Conservation (phyloP, 2,797 vertebrate genomes). For the Myripristis murdjan region DNA sequence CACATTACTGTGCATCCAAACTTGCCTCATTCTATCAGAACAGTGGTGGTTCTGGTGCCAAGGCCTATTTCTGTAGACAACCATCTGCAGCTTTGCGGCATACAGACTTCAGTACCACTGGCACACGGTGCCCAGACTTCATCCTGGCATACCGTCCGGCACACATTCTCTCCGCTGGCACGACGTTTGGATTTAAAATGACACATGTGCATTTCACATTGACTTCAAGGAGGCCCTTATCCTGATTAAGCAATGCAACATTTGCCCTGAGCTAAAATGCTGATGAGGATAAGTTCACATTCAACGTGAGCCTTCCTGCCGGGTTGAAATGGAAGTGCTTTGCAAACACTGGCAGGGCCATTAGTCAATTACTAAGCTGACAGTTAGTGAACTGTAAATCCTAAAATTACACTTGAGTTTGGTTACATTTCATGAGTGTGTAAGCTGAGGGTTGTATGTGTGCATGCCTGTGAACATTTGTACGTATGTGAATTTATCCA, state of each 20-base stretch:
- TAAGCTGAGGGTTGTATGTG: background rate
- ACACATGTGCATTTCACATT: conserved; percentile 70
- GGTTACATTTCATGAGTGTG: conserved; percentile 20
- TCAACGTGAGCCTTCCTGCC: conserved; percentile 41
- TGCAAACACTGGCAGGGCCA: conserved; percentile 54
- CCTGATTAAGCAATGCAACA: conserved; percentile 57
- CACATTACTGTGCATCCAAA: conserved; percentile 42
- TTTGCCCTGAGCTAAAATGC: conserved; percentile 56
- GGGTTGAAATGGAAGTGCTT: conserved; percentile 54
- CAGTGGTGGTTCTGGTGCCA: conserved; percentile 58
- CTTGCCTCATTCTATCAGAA: conserved; percentile 51
- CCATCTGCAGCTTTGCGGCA: conserved; percentile 70
- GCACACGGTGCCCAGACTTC: conserved; percentile 63
- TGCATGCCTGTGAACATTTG: background rate
- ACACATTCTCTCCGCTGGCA: conserved; percentile 58
- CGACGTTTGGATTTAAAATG: conserved; percentile 67
- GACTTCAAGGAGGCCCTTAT: conserved; percentile 66
- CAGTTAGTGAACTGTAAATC: conserved; percentile 56
- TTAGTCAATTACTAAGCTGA: conserved; percentile 56
- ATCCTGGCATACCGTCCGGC: conserved; percentile 56
- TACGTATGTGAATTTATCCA: background rate
- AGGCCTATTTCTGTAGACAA: conserved; percentile 76
- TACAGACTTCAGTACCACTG: conserved; percentile 21
- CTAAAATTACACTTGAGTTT: conserved; percentile 34
- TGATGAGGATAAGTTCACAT: conserved; percentile 39